Evolutionary conservation across 30 jellyfish, hydroid and myxozoan species (phyloP).

Genomic region (Aurelia sp.): DNA sequence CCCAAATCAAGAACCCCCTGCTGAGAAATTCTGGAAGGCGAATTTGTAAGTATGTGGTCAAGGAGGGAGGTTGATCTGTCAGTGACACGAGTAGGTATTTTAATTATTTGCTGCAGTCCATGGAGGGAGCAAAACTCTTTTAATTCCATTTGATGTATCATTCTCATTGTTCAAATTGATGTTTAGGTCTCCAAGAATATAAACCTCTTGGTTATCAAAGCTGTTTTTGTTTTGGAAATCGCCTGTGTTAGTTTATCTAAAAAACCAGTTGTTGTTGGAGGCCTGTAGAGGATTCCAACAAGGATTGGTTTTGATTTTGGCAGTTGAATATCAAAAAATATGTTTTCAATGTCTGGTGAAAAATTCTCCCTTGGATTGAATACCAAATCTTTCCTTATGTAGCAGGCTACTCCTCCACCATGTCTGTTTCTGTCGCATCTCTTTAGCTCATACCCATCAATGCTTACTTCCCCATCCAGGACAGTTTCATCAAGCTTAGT

Average conservation of each 20-base stretch:
- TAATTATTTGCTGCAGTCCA: conserved; percentile 32
- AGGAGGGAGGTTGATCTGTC: conserved; percentile 11
- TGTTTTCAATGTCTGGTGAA: conserved; percentile 45
- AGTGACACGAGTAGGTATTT: conserved; percentile 38
- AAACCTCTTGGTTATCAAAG: conserved; percentile 52
- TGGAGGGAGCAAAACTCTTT: conserved; percentile 43
- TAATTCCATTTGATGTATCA: not conserved
- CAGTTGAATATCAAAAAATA: conserved; percentile 30
- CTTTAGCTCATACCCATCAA: not conserved
- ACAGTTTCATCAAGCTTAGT: too few relatives aligned
- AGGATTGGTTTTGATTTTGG: conserved; percentile 42
- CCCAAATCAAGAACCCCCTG: too few relatives aligned
- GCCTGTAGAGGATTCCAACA: conserved; percentile 3
- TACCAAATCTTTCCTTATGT: conserved; percentile 38
- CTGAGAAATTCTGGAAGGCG: too few relatives aligned
- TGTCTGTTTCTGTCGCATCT: conserved; percentile 57
- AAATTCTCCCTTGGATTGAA: not conserved
- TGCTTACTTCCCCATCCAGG: conserved; percentile 1
- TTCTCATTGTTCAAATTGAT: too few relatives aligned
- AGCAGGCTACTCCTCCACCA: conserved; percentile 64
- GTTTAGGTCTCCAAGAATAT: conserved; percentile 8
- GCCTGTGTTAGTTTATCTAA: conserved; percentile 41
- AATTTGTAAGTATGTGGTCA: too few relatives aligned
- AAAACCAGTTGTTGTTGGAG: conserved; percentile 46
- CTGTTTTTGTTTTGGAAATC: conserved; percentile 29